Evolutionary conservation across 2,113 vertebrate genomes (phyloP), one percentile per base, ranked within the genome.

Genomic region (Campylomormyrus tamandua): DNA sequence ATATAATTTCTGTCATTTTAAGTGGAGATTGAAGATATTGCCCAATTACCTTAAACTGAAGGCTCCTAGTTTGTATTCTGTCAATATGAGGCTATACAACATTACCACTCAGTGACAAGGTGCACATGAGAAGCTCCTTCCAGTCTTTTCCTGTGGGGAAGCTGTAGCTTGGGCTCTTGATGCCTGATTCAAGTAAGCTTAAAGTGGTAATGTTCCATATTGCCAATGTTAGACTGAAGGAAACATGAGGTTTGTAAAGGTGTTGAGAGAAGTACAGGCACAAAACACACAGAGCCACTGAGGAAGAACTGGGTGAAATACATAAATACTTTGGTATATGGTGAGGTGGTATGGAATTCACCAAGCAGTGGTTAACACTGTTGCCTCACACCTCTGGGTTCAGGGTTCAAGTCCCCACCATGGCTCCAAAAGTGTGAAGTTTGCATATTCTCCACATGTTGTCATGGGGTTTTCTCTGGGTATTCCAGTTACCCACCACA

Each of bases 71-170:
- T 52, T 39, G 6, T 70, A 1, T 70, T 2, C n/a, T 13, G 10
- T 90, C 8, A 52, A n/a, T 50, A 49, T 31, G 45, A 27, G 7
- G 15, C 74, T 70, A 66, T 42, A 27, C 21, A 49, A 50, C 35
- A 46, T 87, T 66, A 74, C 4, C 58, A 70, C 13, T 39, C 19
- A 70, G 15, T 21, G 27, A 39, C 27, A 35, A 3, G 5, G 49
- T n/a, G n/a, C 50, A 87, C n/a, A 39, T 19, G 49, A 50, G 74
- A 89, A 50, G 49, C 17, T 48, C 56, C 87, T 90, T 87, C 27
- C 49, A 27, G 49, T 93, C 87, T 90, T 90, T 49, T 85, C 4
- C 6, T 56, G 85, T 52, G 35, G 13, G 39, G 85, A 87, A 35
- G 48, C 15, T 56, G 85, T 52, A 53, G 85, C 27, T n/a, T 87